Percentiles rank a stretch among this genome's conserved stretches.
Evolutionary conservation across 2,797 vertebrate species (phyloP).

Genomic region (Halcyon badia): DNA sequence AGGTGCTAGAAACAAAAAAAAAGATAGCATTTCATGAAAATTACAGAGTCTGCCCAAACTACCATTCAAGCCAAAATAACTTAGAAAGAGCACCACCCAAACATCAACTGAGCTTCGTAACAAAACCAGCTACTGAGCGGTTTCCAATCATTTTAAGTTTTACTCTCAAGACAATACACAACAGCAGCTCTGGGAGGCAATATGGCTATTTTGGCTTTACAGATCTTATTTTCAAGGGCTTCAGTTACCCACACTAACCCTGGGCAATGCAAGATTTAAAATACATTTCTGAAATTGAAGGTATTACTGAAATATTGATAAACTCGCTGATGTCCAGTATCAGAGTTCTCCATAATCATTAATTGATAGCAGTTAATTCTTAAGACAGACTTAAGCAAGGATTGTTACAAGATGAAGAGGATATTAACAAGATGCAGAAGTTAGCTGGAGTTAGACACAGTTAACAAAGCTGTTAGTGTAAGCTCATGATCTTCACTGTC

Average conservation of each 20-base stretch:
- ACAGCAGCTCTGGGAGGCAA: background rate
- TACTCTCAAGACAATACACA: background rate
- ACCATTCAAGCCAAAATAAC: background rate
- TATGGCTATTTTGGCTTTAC: background rate
- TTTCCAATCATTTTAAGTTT: background rate
- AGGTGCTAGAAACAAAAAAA: conserved; percentile 81
- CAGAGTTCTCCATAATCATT: background rate
- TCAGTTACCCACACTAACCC: background rate
- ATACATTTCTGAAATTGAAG: background rate
- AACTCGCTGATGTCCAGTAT: background rate
- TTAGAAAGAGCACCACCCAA: background rate
- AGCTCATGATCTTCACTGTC: background rate
- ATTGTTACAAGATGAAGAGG: background rate
- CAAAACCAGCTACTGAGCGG: background rate
- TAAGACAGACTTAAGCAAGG: background rate
- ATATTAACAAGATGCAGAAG: background rate
- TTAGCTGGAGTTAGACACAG: background rate
- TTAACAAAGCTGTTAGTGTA: background rate
- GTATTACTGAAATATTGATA: background rate
- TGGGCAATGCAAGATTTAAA: background rate
- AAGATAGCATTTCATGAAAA: background rate
- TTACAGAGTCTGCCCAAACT: background rate
- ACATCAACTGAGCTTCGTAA: background rate
- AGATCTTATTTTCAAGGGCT: background rate
- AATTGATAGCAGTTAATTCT: background rate